A percentile compares a stretch with the other conserved stretches of the same genome.
Conservation (phyloP, 2,797 vertebrate genomes). For the Chelon auratus region DNA sequence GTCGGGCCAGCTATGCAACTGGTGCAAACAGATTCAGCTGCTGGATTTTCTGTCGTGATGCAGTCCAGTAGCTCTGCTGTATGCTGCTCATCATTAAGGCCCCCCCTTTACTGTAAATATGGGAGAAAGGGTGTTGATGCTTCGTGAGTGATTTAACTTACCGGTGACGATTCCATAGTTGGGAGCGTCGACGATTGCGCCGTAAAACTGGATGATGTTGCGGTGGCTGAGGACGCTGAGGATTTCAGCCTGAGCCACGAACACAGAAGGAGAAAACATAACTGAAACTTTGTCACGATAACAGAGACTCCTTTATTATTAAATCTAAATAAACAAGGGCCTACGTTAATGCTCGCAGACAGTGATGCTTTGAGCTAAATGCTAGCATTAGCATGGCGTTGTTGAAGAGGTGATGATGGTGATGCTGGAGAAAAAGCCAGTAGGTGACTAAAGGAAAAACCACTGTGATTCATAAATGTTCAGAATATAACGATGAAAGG, state of each 20-base stretch:
- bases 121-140: neutral
- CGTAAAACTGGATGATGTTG: slow-evolving; percentile 99
- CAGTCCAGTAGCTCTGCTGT: neutral
- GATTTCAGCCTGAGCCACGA: slow-evolving; percentile 91
- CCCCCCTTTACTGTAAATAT: neutral
- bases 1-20: slow-evolving; percentile 43
- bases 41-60: slow-evolving; percentile 11
- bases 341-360: neutral
- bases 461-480: neutral
- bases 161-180: slow-evolving; percentile 99
- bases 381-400: neutral
- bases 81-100: neutral
- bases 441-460: too few species aligned
- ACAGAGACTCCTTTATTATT: neutral
- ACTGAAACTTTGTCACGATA: neutral
- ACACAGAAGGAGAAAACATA: slow-evolving; percentile 34
- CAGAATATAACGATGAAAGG: neutral
- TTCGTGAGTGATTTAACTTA: slow-evolving; percentile 72
- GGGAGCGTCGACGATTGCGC: slow-evolving; percentile 93
- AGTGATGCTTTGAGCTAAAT: neutral
- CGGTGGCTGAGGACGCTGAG: slow-evolving; percentile 98
- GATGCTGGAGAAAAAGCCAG: neutral
- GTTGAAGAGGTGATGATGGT: neutral
- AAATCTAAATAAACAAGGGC: neutral
- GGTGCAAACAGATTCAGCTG: slow-evolving; percentile 42